Evolutionary conservation across 2,113 vertebrate genomes (phyloP), one percentile per base, ranked within the genome.

Genomic region (Hyaena hyaena): DNA sequence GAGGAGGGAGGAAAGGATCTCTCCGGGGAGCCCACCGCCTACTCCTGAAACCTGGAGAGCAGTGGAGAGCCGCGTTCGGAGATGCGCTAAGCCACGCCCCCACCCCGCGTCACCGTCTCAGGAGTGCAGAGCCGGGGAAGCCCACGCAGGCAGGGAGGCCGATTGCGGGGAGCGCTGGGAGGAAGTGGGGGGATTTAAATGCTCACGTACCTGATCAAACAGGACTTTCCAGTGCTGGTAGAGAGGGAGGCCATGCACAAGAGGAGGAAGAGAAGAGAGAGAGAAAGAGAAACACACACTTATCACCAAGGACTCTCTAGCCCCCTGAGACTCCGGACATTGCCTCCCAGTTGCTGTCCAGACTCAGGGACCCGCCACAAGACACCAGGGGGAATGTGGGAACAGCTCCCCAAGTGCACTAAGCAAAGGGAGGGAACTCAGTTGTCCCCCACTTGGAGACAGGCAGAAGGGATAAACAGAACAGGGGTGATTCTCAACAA

Each of bases 201-300:
- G 94, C 97, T 97, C 97, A 98, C 98, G 65, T 98, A 98, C 98
- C 98, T 98, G 96, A 98, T 98, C 98, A 97, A 98, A 98, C 95
- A 98, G 98, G 98, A 98, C 97, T 97, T 98, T 98, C 98, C 98
- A 98, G 97, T 97, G 97, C 98, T 98, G 97, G 97, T 35, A 95
- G 97, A 97, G 96, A 96, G 94, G 81, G 68, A 98, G 94, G 92
- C 97, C 98, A 88, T 90, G 85, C 93, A 93, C 94, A 61, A 97
- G 84, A 96, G 81, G 83, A 97, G 28, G 73, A 97, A 94, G 68
- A 96, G 90, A 92, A 93, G 84, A 97, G 88, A 97, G 61, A 97
- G 77, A 96, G 93, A 74, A 23, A 43, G 39, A 98, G 91, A 98
- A 97, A 96, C 58, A 97, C 53, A 96, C 16, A 97, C 95, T 98